phyloP scores from a whole-genome alignment of 2,888 invertebrate genomes.

The Phyllotreta cruciferae region DNA sequence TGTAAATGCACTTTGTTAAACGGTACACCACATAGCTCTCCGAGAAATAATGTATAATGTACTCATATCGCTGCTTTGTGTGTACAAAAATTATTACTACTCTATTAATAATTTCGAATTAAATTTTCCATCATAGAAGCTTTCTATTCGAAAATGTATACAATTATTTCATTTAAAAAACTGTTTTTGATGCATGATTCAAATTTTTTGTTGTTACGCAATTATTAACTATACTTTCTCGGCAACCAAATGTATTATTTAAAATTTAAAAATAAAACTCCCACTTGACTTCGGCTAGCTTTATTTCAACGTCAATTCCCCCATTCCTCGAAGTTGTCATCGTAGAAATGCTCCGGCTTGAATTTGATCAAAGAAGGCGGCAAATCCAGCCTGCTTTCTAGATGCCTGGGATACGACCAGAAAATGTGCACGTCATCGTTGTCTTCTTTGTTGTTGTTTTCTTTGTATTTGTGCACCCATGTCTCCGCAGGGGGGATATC shows the following conservation, averaged over 20 bases:
- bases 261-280: too few relatives aligned
- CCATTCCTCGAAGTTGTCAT: slow-evolving; percentile 66
- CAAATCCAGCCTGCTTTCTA: slow-evolving; percentile 63
- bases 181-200: too few relatives aligned
- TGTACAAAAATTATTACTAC: slow-evolving; percentile 23
- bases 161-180: too few relatives aligned
- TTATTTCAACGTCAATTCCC: slow-evolving; percentile 62
- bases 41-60: slow-evolving; percentile 15
- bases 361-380: slow-evolving; percentile 70
- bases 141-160: too few relatives aligned
- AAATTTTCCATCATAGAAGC: not conserved
- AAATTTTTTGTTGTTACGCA: too few relatives aligned
- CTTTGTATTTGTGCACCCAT: slow-evolving; percentile 58
- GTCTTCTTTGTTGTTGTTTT: slow-evolving; percentile 52
- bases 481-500: slow-evolving; percentile 56
- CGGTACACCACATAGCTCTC: slow-evolving; percentile 39
- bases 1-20: slow-evolving; percentile 44
- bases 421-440: slow-evolving; percentile 61
- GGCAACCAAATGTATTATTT: too few relatives aligned
- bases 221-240: too few relatives aligned
- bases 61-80: slow-evolving; percentile 35
- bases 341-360: slow-evolving; percentile 63
- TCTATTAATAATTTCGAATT: not conserved
- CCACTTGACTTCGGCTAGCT: too few relatives aligned
- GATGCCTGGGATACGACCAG: slow-evolving; percentile 65